These are phyloP conservation scores for Taphrorychus bicolor DNA, from an alignment of 2,888 invertebrate genomes.

Conservation along the genomic window DNA sequence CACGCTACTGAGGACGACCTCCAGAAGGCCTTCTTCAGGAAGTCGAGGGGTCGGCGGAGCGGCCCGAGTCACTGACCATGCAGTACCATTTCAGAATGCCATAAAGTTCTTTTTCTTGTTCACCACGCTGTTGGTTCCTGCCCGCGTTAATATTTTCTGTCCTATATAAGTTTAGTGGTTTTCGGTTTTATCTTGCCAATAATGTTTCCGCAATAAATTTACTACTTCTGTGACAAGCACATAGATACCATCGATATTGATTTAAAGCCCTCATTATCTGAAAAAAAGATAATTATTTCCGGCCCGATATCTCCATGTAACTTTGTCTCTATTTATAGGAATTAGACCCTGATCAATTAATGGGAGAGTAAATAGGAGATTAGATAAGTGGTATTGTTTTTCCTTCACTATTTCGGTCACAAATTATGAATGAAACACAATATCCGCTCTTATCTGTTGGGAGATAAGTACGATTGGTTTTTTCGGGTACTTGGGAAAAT, in stretches of 20 bases:
- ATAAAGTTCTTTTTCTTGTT: conserved; percentile 22
- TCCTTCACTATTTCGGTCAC: conserved; percentile 27
- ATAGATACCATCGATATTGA: not conserved
- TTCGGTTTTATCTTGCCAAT: not conserved
- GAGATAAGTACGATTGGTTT: conserved; percentile 14
- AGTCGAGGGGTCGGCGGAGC: conserved; percentile 45
- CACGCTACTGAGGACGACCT: conserved; percentile 55
- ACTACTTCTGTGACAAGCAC: not conserved
- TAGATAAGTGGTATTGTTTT: conserved; percentile 33
- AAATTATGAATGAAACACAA: conserved; percentile 34
- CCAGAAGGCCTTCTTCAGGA: conserved; percentile 57
- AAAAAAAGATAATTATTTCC: conserved; percentile 19
- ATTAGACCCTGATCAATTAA: conserved; percentile 27
- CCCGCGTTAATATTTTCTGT: conserved; percentile 27
- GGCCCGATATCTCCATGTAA: conserved; percentile 17
- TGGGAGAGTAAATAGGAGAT: conserved; percentile 23
- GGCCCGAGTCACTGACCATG: conserved; percentile 49
- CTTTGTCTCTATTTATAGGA: conserved; percentile 24
- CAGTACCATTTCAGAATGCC: conserved; percentile 36
- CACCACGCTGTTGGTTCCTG: no score
- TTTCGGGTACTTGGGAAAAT: not conserved
- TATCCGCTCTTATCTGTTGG: conserved; percentile 25
- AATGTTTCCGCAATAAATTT: not conserved
- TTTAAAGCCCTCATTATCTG: not conserved
- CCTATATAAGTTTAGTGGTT: no score